A percentile compares a stretch with the other conserved stretches of the same genome.
Conservation (phyloP, 2,888 invertebrate genomes). For the Autographa gamma region DNA sequence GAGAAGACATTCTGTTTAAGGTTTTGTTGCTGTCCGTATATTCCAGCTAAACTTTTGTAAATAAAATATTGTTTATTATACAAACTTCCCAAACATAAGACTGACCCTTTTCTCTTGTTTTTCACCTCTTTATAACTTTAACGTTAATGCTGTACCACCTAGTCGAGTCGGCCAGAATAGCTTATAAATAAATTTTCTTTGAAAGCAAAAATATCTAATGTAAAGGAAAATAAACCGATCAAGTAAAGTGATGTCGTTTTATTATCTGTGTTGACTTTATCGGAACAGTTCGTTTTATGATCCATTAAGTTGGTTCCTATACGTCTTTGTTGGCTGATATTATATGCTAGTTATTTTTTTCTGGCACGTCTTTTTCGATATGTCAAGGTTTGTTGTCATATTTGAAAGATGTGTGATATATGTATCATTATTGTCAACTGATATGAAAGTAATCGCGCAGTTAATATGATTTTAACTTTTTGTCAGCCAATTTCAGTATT, state of each 20-base stretch:
- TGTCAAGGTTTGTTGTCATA: conserved; percentile 15
- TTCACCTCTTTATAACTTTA: conserved; percentile 82
- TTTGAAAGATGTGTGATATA: not conserved
- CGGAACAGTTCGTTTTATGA: conserved; percentile 54
- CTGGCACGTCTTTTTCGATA: conserved; percentile 25
- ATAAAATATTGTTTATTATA: conserved; percentile 84
- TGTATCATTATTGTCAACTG: not conserved
- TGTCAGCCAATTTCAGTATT: too few relatives aligned
- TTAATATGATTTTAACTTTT: too few relatives aligned
- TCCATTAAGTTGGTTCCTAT: conserved; percentile 53
- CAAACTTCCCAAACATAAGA: conserved; percentile 89
- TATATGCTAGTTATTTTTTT: conserved; percentile 51
- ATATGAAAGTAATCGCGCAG: too few relatives aligned
- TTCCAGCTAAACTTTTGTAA: conserved; percentile 81
- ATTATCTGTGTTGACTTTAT: conserved; percentile 56
- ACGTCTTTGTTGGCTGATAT: conserved; percentile 48
- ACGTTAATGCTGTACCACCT: conserved; percentile 78
- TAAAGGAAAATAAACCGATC: conserved; percentile 84
- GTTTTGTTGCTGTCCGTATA: conserved; percentile 52
- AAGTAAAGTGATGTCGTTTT: conserved; percentile 67
- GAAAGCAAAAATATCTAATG: conserved; percentile 82
- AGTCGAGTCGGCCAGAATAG: conserved; percentile 81
- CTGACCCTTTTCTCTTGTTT: conserved; percentile 89
- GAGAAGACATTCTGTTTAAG: conserved; percentile 28
- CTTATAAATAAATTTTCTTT: conserved; percentile 81